Evolutionary conservation across 2,888 invertebrate species (phyloP), one percentile per base, ranked within the genome.

Genomic region (Resseliella maxima): DNA sequence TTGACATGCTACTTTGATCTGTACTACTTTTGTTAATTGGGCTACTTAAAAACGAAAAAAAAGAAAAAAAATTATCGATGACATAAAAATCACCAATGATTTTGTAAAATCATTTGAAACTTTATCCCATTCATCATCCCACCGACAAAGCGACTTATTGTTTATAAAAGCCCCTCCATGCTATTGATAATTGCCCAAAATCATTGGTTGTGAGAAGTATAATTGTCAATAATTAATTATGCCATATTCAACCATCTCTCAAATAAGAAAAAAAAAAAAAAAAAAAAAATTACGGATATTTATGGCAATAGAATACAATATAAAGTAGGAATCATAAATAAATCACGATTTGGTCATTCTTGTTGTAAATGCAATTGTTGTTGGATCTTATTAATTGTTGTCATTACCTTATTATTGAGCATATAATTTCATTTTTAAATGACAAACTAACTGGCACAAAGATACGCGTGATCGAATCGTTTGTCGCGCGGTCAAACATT

Each of bases 371-470:
- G n/a, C n/a, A n/a, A n/a, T n/a, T n/a, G n/a, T n/a, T 41, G 5
- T 41, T 41, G 5, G 10, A 3, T 59, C 31, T 8, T 35, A 31
- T 72, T 72, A 31, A 31, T 72, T 72, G 72, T 72, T 72, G 72
- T 72, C 72, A 35, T 72, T 72, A 15, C 31, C 31, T 72, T 72
- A 31, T 31, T 31, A 72, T 72, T 72, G 31, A 31, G 72, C 72
- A 72, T 72, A 15, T 72, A 72, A 72, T 72, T 31, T 72, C 12
- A 72, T 72, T 72, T 72, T 72, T 72, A 12, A 41, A 31, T 72
- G 31, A 72, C 72, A 27, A 50, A 31, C 31, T 27, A 72, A 72
- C 72, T 72, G 31, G 72, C 72, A 72, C 72, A 72, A 72, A 72
- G 72, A 72, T 72, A 72, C 72, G 72, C 72, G 72, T 72, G 72